These are phyloP conservation scores for Brachyhypopomus gauderio DNA, from an alignment of 2,113 vertebrate genomes.

Conservation along the genomic window DNA sequence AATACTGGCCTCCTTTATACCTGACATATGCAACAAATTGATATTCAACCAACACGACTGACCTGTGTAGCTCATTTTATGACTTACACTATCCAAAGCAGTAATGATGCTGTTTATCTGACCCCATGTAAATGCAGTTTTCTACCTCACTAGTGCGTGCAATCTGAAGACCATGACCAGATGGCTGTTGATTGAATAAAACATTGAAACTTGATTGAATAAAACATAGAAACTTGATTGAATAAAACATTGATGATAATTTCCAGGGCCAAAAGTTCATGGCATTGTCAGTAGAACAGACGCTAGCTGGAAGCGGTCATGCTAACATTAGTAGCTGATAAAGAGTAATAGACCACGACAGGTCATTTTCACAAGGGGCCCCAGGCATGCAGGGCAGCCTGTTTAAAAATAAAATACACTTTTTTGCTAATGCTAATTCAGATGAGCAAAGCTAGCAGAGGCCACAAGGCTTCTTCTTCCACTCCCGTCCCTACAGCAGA, in stretches of 20 bases:
- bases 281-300: background rate
- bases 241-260: conserved; percentile 63
- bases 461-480: background rate
- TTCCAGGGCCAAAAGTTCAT: conserved; percentile 46
- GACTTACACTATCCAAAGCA: too few relatives aligned
- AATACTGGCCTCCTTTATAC: too few relatives aligned
- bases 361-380: conserved; percentile 53
- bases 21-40: too few relatives aligned
- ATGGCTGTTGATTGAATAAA: conserved; percentile 48
- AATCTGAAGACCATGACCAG: too few relatives aligned
- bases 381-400: conserved; percentile 64
- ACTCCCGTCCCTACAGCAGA: background rate
- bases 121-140: too few relatives aligned
- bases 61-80: too few relatives aligned
- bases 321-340: conserved; percentile 53
- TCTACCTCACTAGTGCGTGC: too few relatives aligned
- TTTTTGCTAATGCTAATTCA: conserved; percentile 72
- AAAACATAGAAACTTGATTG: conserved; percentile 52
- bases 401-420: conserved; percentile 65
- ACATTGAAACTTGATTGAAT: conserved; percentile 50
- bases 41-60: too few relatives aligned
- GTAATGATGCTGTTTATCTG: too few relatives aligned
- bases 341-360: conserved; percentile 66
- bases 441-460: conserved; percentile 50
- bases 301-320: conserved; percentile 20